Evolutionary conservation across 2,113 vertebrate species (phyloP), one percentile per base, ranked within the genome.

Genomic region (Psettodes erumei): DNA sequence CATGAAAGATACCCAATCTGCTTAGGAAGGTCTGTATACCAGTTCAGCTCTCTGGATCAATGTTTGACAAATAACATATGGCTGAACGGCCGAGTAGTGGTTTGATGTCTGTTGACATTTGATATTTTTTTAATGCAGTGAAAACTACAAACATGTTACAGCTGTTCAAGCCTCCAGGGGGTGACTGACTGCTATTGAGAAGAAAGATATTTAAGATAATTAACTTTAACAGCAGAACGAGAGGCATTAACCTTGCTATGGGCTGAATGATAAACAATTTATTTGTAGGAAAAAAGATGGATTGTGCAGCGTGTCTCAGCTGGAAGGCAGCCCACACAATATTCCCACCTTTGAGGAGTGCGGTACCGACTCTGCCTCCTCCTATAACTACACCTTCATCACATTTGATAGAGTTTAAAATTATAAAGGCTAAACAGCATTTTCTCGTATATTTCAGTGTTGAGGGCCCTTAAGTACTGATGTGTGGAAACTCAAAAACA

Each of bases 291-390:
- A 37, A 35, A 53, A 50, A 38, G 0, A 11, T 1, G 10, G 28
- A 11, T 35, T 68, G 63, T 74, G 58, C 67, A 71, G 56, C 16
- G 19, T 30, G n/a, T 59, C 48, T 30, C 60, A 67, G 64, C 62
- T 68, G 37, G 48, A 77, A 25, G 9, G 54, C 64, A 38, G 58
- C 76, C 81, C 74, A 68, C 81, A 25, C 74, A 30, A 13, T 63
- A 58, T 54, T 76, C 23, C 73, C 62, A 78, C 84, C 66, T 85
- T 85, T 69, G n/a, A 72, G 37, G 43, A 79, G 43, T 4, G 18
- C 33, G 56, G 30, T 42, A 74, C 82, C 2, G 12, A 67, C 67
- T 56, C 45, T 40, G 59, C 45, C 63, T 70, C 30, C 53, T 54
- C 40, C 51, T 4, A 23, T 53, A 61, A 54, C 64, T 12, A 21